Base-by-base conservation (phyloP, 2,113 vertebrate species). In the Lasiurus cinereus region DNA sequence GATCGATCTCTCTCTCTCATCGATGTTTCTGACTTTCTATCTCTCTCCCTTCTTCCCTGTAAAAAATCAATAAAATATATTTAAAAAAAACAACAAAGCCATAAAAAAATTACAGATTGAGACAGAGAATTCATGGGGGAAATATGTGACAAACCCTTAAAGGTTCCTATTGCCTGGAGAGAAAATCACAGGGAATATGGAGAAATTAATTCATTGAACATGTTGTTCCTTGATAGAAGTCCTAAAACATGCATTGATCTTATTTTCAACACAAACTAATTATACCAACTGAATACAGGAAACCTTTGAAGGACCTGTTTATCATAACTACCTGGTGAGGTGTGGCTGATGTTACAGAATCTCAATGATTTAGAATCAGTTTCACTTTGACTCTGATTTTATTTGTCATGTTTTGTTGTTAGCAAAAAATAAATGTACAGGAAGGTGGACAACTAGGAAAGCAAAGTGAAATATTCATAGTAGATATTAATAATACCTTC, bases 181-280 rank as follows among this genome's bases (percentile, higher is more conserved):
- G 92, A 91, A 93, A 97, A 93, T 66, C 22, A 91, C 11, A 74
- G 67, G 39, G 13, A 93, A 78, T 74, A 9, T 83, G 36, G 19
- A 83, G 13, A 82, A 86, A 91, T 46, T 69, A 36, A 7, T 59
- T 73, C 62, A 74, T 10, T 90, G 72, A 96, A 67, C 14, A 93
- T 74, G 93, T 89, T 90, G 24, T 79, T 93, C 62, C 74, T 13
- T 85, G 31, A 91, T 91, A 84, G 85, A 92, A 95, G 59, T 66
- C 27, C 11, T 78, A 77, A 77, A 31, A 74, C 74, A 91, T 94
- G 8, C 74, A 94, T 66, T 78, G 70, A 93, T 95, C 70, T 94
- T 80, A 66, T 83, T 93, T 88, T 91, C 64, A 96, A 48, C 73
- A 64, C n/a, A 85, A 88, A 91, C 62, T 50, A 85, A 78, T 94